These are phyloP conservation scores for Machaerirhynchus nigripectus DNA, from an alignment of 2,113 vertebrate genomes.

Conservation along the genomic window DNA sequence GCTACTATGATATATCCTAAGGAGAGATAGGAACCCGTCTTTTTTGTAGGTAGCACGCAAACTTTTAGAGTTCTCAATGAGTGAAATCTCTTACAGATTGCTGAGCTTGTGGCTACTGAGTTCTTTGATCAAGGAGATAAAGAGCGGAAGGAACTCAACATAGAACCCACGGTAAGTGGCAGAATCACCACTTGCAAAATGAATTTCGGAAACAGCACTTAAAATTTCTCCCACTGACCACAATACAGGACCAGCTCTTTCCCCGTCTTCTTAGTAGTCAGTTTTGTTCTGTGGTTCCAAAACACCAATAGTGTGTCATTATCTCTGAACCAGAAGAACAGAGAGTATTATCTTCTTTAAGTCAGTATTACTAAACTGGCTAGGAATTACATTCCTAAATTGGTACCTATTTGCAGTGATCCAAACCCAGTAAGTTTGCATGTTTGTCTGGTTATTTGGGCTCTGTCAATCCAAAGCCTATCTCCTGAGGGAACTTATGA, in stretches of 20 bases:
- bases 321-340: neutral
- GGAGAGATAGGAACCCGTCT: neutral
- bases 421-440: neutral
- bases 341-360: neutral
- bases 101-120: slow-evolving; percentile 93
- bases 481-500: neutral
- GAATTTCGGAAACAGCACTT: neutral
- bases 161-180: slow-evolving; percentile 90
- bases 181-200: neutral
- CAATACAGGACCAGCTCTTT: neutral
- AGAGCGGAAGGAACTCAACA: slow-evolving; percentile 91
- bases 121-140: slow-evolving; percentile 99
- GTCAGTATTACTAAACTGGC: neutral
- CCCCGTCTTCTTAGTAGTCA: neutral
- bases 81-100: slow-evolving; percentile 80
- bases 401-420: neutral
- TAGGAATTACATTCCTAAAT: neutral
- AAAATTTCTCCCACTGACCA: neutral
- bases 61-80: neutral
- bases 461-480: neutral
- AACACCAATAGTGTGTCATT: neutral
- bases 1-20: neutral
- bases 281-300: neutral
- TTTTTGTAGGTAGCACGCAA: neutral
- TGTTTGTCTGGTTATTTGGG: neutral